Percentiles rank a stretch among this genome's conserved stretches.
These are phyloP conservation scores for Leptosomus discolor DNA, from an alignment of 2,113 vertebrate species.

Conservation along the genomic window DNA sequence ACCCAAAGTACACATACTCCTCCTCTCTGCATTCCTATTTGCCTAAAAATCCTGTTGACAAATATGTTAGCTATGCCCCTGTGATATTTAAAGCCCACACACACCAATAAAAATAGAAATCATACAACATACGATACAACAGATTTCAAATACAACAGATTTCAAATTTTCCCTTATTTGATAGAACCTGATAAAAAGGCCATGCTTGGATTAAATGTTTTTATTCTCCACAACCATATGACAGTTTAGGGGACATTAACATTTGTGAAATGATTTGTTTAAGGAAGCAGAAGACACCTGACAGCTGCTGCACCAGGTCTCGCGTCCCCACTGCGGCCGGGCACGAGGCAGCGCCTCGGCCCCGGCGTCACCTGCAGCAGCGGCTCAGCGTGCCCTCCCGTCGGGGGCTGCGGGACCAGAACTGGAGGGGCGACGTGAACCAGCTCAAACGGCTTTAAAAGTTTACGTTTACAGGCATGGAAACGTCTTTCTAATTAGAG, in stretches of 20 bases:
- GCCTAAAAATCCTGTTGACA: not conserved
- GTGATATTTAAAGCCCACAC: not conserved
- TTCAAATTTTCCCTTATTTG: not conserved
- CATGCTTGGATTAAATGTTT: not conserved
- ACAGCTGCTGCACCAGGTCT: not conserved
- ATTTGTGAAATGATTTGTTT: not conserved
- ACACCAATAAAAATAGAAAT: not conserved
- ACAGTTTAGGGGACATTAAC: not conserved
- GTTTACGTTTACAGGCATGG: not conserved
- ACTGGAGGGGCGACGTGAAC: not conserved
- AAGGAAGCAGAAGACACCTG: too few relatives aligned
- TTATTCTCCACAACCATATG: not conserved
- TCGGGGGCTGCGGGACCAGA: not conserved
- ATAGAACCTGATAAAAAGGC: not conserved
- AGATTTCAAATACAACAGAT: too few relatives aligned
- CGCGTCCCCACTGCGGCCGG: not conserved
- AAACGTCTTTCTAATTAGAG: not conserved
- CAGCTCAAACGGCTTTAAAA: not conserved
- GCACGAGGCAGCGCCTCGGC: not conserved
- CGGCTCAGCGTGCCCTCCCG: not conserved
- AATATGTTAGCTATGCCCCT: not conserved
- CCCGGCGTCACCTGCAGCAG: not conserved
- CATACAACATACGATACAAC: accelerated
- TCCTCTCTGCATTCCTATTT: not conserved
- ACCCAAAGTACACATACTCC: accelerated